These are phyloP conservation scores for Omphaloscelis lunosa DNA, from an alignment of 2,888 invertebrate genomes.

Conservation along the genomic window DNA sequence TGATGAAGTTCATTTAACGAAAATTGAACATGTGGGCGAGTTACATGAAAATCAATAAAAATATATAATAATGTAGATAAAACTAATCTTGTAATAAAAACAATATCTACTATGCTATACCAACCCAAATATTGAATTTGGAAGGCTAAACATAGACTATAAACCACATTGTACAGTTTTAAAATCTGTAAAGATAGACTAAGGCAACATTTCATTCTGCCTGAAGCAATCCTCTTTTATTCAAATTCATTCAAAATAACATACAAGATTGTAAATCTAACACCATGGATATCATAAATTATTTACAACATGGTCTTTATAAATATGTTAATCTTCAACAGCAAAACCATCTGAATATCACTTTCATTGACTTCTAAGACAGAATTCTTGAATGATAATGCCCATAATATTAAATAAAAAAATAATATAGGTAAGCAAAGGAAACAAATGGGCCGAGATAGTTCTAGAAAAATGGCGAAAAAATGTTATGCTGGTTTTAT, in stretches of 20 bases:
- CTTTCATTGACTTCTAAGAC: constrained; percentile 49
- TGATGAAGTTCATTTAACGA: background rate
- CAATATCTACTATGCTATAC: background rate
- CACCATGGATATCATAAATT: constrained; percentile 40
- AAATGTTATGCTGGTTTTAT: background rate
- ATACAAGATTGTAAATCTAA: constrained; percentile 14
- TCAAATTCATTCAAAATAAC: constrained; percentile 2
- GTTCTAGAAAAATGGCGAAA: constrained; percentile 11
- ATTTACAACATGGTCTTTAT: constrained; percentile 45
- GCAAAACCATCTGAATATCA: constrained; percentile 35
- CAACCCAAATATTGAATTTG: constrained; percentile 17
- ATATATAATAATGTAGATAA: constrained; percentile 34
- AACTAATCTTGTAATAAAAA: constrained; percentile 39
- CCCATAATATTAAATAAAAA: constrained; percentile 34
- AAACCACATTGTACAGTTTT: constrained; percentile 25
- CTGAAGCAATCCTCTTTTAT: constrained; percentile 19
- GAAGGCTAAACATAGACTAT: background rate
- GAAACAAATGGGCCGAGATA: background rate
- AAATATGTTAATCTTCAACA: constrained; percentile 52
- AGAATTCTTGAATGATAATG: constrained; percentile 31
- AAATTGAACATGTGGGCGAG: background rate
- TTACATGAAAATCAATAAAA: constrained; percentile 28
- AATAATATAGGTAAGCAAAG: background rate
- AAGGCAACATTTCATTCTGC: constrained; percentile 22
- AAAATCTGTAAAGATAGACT: background rate